Evolutionary conservation across 2,113 vertebrate species (phyloP).

Genomic region (Fukomys damarensis): DNA sequence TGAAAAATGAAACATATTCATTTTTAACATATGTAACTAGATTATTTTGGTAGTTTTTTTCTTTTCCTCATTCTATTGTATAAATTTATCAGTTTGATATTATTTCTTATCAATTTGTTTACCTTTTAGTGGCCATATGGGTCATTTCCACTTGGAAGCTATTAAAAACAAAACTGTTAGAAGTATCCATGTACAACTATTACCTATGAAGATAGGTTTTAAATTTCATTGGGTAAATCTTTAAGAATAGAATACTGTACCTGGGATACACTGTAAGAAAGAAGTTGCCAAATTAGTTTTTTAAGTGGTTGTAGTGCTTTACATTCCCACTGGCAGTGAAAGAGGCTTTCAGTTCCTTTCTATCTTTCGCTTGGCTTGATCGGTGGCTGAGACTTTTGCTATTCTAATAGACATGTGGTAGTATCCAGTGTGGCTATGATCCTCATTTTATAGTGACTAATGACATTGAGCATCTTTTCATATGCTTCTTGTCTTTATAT

Average conservation of each 20-base stretch:
- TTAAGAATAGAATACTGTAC: not conserved
- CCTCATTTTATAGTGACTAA: not conserved
- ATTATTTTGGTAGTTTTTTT: not conserved
- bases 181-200: not conserved
- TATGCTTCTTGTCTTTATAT: not conserved
- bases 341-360: not conserved
- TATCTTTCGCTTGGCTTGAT: not conserved
- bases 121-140: not conserved
- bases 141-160: not conserved
- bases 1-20: not conserved
- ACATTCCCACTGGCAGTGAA: too few relatives aligned
- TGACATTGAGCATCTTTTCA: not conserved
- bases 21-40: not conserved
- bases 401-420: not conserved
- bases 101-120: not conserved
- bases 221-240: not conserved
- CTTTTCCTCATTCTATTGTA: not conserved
- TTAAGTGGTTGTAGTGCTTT: too few relatives aligned
- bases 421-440: accelerated
- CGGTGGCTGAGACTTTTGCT: not conserved
- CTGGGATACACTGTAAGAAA: not conserved
- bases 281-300: not conserved
- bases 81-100: not conserved
- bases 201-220: not conserved
- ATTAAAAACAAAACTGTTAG: not conserved